Percentiles rank a stretch among this genome's conserved stretches.
phyloP scores from a whole-genome alignment of 2,797 vertebrate genomes.

The Anguilla marmorata region DNA sequence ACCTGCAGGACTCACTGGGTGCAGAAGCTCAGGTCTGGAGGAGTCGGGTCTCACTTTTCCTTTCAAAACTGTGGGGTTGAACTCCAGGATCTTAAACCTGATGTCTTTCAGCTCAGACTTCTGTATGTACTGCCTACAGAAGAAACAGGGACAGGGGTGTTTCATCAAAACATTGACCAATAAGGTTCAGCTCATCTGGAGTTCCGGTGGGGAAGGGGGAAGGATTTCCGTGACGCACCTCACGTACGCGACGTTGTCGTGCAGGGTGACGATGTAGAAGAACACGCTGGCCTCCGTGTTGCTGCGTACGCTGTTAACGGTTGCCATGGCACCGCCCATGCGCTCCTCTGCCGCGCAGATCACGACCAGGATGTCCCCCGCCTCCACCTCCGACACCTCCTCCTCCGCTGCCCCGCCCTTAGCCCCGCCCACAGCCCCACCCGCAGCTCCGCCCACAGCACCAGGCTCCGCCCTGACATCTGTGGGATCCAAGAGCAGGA shows the following conservation, averaged over 20 bases:
- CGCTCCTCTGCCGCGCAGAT: constrained; percentile 87
- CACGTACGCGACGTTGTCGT: constrained; percentile 76
- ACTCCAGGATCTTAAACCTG: constrained; percentile 88
- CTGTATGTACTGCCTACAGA: constrained; percentile 86
- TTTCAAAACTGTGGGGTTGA: constrained; percentile 88
- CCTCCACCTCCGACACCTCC: constrained; percentile 57
- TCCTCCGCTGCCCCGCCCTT: neutral
- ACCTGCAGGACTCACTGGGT: constrained; percentile 82
- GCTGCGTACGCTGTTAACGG: constrained; percentile 89
- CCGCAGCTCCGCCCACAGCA: neutral
- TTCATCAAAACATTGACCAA: too few relatives aligned
- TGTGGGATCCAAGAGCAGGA: neutral
- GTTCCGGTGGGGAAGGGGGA: neutral
- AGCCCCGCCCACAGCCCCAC: neutral
- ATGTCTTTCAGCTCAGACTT: constrained; percentile 85
- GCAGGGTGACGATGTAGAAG: constrained; percentile 90
- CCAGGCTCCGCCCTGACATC: constrained; percentile 1
- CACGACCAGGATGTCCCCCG: constrained; percentile 82
- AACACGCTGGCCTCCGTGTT: constrained; percentile 83
- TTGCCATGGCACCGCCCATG: constrained; percentile 84
- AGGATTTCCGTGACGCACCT: constrained; percentile 63
- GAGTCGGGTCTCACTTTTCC: constrained; percentile 91
- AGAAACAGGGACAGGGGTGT: neutral
- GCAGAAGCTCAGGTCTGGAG: constrained; percentile 86
- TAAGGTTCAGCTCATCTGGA: neutral